Evolutionary conservation across 2,888 invertebrate species (phyloP), one percentile per base, ranked within the genome.

Genomic region (Drosophila nr. medialis): DNA sequence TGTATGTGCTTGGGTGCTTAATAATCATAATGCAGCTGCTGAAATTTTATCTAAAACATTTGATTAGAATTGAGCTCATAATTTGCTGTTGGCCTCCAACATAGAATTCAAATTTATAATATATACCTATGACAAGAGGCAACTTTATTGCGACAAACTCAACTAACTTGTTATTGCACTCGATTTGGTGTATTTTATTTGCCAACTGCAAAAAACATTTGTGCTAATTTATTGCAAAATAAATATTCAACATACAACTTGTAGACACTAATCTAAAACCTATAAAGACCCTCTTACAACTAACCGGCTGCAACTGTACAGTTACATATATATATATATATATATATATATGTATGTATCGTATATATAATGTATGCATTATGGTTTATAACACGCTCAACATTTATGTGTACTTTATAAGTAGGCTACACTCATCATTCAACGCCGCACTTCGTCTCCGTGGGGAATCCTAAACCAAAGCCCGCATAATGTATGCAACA

Each of bases 401-500:
- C 66, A 65, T 60, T 75, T 74, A 87, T 40, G 38, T 66, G 67
- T 75, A 82, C 70, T 56, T 66, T 71, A 51, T 71, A 72, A 54
- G 70, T 71, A 63, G 64, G 34, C 62, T 56, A 50, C 65, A 30
- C 29, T n/a, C 53, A 50, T 11, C 56, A 34, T 55, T 30, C n/a
- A 29, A 50, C n/a, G 11, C 40, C n/a, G 40, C 40, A 40, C 40
- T n/a, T 40, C 21, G 21, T 24, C 45, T 15, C 45, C 24, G 38
- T 53, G 54, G 51, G 36, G 30, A 51, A 53, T 24, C 45, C 48
- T 63, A 59, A 60, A 73, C 40, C 51, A 54, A 77, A 76, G 70
- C 69, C 65, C 64, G 64, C 74, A 76, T 29, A 60, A 72, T 54
- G 18, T 75, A 64, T 79, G 82, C 82, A 84, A 87, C 79, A 66